These are phyloP conservation scores for Molothrus ater DNA, from an alignment of 2,797 vertebrate genomes.

Conservation along the genomic window DNA sequence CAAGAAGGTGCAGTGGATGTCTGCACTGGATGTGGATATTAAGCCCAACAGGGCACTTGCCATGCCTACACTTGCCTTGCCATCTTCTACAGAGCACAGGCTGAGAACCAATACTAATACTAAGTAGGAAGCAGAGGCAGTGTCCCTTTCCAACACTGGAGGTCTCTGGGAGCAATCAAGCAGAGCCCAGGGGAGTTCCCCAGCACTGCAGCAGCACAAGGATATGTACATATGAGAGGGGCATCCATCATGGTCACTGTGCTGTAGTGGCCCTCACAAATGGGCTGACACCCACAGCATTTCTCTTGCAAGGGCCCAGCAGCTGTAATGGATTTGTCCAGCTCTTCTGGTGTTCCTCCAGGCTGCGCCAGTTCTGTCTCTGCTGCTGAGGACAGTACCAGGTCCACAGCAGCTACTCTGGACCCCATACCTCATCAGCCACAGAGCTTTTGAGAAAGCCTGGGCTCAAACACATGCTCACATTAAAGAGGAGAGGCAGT, in stretches of 20 bases:
- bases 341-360: not conserved
- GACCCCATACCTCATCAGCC: not conserved
- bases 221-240: not conserved
- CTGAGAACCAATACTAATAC: not conserved
- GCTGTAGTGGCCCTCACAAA: not conserved
- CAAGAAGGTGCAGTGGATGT: not conserved
- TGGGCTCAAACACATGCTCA: not conserved
- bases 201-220: not conserved
- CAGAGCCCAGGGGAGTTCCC: not conserved
- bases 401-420: not conserved
- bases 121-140: not conserved
- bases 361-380: not conserved
- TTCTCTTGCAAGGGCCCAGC: not conserved
- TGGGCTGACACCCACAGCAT: not conserved
- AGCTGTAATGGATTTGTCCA: not conserved
- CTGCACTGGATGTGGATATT: not conserved
- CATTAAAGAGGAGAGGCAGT: not conserved
- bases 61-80: not conserved
- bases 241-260: fast-evolving
- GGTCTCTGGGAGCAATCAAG: not conserved
- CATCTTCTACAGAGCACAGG: not conserved
- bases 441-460: not conserved
- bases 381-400: not conserved
- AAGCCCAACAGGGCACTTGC: not conserved
- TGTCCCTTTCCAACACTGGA: not conserved